Base-by-base conservation (phyloP, 64 coral and sea anemone species). In the Pocillopora verrucosa region DNA sequence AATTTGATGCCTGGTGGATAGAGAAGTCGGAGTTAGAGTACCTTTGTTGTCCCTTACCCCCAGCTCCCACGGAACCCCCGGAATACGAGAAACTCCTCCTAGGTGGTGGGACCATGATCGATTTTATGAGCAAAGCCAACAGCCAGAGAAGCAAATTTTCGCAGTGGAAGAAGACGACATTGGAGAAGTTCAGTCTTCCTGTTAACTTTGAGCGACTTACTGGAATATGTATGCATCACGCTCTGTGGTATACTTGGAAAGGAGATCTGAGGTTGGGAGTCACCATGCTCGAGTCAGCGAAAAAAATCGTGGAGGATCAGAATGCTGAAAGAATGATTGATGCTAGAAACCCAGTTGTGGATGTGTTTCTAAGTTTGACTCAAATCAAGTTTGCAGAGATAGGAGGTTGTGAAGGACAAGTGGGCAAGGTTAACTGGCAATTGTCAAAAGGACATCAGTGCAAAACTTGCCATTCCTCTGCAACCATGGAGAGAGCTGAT, bases 1-100 rank as follows among this genome's bases (percentile, higher is more conserved):
- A 90, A 34, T 83, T 90, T 63, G 56, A 83, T 19, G 79, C 79
- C 14, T 90, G 89, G 89, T 90, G 89, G 89, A 80, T 90, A 2
- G 89, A 90, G 89, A 36, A 37, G 56, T 20, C 89, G 17, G 89
- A 90, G 83, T 70, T 90, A 25, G 58, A 90, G 79, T 72, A 74
- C n/a, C 60, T 82, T 1, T 36, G 60, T 0, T 83, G 78, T 38
- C 79, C 89, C 34, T 19, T 60, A 36, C 79, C 79, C 16, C 36
- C 60, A 60, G 56, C 79, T 17, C 89, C 56, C 0, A 63, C 16
- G 25, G 35, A 35, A 67, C 57, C 41, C 24, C 51, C 77, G 34
- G 79, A 83, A 67, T 83, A n/a, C 16, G 77, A 15, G 19, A 82
- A 60, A 10, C 56, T 81, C 59, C 56, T 80, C 14, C 22, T 19